phyloP scores from a whole-genome alignment of 2,113 vertebrate species.

The Pluvianellus socialis region DNA sequence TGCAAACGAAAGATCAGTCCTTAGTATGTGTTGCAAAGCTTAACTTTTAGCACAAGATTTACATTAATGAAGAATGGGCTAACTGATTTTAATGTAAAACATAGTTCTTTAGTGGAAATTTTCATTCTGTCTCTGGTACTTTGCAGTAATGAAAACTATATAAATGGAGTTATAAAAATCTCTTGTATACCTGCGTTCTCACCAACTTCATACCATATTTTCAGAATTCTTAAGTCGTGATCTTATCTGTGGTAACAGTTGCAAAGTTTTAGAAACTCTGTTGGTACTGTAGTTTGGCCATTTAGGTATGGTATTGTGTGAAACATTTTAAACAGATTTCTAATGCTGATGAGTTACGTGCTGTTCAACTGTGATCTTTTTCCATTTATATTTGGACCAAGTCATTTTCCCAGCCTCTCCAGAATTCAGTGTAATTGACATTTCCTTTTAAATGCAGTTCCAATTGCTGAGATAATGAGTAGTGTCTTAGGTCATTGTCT shows the following conservation, averaged over 20 bases:
- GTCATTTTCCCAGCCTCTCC: neutral
- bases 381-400: neutral
- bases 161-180: neutral
- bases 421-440: neutral
- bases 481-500: neutral
- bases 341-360: neutral
- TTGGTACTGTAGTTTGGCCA: neutral
- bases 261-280: neutral
- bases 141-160: neutral
- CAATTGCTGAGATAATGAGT: neutral
- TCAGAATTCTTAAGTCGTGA: neutral
- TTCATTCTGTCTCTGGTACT: neutral
- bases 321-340: neutral
- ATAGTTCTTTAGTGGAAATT: neutral
- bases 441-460: neutral
- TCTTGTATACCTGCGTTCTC: neutral
- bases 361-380: neutral
- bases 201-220: neutral
- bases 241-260: neutral
- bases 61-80: neutral
- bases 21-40: neutral
- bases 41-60: neutral
- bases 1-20: neutral
- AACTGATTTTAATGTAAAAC: neutral
- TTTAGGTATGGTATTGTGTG: neutral